Evolutionary conservation across 2,113 vertebrate species (phyloP).

Genomic region (Anolis carolinensis): DNA sequence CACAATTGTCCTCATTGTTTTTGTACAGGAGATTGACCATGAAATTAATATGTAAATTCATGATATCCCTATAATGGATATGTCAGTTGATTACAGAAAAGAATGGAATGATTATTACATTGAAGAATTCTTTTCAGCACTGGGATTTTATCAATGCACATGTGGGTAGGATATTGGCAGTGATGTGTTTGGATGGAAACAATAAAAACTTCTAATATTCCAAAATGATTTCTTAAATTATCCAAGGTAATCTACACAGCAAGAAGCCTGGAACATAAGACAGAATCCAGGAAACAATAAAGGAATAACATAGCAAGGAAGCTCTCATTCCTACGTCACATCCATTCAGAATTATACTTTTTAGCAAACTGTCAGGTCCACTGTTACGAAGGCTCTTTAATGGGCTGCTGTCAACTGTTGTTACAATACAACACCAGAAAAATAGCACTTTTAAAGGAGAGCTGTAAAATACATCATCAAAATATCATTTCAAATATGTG

Average conservation of each 20-base stretch:
- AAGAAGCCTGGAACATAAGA: neutral
- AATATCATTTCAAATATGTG: slow-evolving; percentile 2
- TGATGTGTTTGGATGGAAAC: no score
- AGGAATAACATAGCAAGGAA: neutral
- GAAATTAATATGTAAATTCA: no score
- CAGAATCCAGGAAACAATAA: neutral
- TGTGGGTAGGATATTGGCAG: no score
- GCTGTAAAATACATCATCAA: neutral
- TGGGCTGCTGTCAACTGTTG: slow-evolving; percentile 4
- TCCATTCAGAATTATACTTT: neutral
- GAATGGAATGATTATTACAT: neutral
- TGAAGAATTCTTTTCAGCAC: neutral
- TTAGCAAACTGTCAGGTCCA: neutral
- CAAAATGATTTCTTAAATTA: neutral
- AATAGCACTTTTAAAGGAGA: neutral
- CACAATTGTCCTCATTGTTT: no score
- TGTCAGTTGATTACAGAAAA: neutral
- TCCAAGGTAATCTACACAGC: neutral
- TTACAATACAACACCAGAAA: slow-evolving; percentile 9
- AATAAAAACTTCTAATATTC: neutral
- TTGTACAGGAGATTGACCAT: no score
- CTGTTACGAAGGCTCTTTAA: slow-evolving; percentile 1
- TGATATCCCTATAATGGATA: neutral
- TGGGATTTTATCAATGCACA: neutral
- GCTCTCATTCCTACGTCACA: neutral